Percentiles rank a stretch among this genome's conserved stretches.
Conservation (phyloP, 2,888 invertebrate species). For the Drosophila multiciliata region DNA sequence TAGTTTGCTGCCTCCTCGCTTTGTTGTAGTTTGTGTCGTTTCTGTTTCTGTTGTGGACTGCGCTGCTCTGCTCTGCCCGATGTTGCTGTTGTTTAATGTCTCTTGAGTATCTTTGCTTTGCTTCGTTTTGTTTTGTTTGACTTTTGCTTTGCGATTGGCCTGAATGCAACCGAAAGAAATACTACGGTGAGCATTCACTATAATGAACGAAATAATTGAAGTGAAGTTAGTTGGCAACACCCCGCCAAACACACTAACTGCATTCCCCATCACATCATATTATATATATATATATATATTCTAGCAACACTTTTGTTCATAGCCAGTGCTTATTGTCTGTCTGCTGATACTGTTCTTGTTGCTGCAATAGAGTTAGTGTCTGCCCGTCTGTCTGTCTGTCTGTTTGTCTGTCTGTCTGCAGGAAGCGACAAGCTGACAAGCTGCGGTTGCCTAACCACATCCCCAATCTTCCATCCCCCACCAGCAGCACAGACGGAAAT, state of each 20-base stretch:
- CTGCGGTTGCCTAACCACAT: constrained; percentile 41
- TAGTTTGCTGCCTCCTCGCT: constrained; percentile 38
- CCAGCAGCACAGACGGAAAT: constrained; percentile 32
- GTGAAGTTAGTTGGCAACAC: constrained; percentile 7
- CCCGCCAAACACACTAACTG: neutral
- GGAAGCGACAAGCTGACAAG: constrained; percentile 27
- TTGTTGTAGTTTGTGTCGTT: constrained; percentile 54
- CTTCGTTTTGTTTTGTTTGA: constrained; percentile 40
- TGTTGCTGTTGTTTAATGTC: constrained; percentile 40
- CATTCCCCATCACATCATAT: neutral
- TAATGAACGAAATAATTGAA: constrained; percentile 48
- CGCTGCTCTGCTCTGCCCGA: constrained; percentile 11
- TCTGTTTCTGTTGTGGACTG: constrained; percentile 31
- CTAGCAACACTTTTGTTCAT: neutral
- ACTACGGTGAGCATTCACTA: constrained; percentile 37
- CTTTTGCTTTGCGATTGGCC: constrained; percentile 76
- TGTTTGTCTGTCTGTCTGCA: constrained; percentile 12
- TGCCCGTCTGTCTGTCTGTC: neutral
- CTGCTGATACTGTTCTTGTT: constrained; percentile 5
- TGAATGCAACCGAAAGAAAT: constrained; percentile 71
- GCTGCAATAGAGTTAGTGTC: neutral
- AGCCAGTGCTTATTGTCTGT: constrained; percentile 10
- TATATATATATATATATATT: neutral
- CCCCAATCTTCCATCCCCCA: neutral
- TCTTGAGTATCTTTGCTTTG: constrained; percentile 56